These are phyloP conservation scores for Athrips mouffetella DNA, from an alignment of 2,888 invertebrate genomes.

Conservation along the genomic window DNA sequence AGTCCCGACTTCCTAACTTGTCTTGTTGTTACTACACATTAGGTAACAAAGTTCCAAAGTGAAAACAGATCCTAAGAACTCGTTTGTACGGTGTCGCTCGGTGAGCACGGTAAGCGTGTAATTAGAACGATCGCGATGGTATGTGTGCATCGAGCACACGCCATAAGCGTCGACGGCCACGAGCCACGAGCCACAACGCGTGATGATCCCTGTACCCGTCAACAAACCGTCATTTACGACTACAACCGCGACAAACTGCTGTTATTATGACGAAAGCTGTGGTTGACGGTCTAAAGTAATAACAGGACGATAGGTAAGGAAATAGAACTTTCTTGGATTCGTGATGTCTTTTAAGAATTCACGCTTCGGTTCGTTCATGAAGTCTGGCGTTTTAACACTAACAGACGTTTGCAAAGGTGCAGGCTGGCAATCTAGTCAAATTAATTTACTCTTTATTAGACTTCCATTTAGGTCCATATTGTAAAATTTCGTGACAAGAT, in stretches of 20 bases:
- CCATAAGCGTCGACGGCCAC: conserved; percentile 18
- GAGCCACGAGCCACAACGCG: neutral
- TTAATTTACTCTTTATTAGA: too few relatives aligned
- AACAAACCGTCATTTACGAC: neutral
- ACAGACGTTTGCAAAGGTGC: too few relatives aligned
- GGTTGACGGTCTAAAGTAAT: neutral
- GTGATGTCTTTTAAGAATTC: too few relatives aligned
- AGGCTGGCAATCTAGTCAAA: too few relatives aligned
- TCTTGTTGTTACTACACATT: conserved; percentile 8
- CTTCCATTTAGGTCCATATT: too few relatives aligned
- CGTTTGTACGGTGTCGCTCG: conserved; percentile 22
- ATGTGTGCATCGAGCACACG: conserved; percentile 31
- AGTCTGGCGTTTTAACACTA: too few relatives aligned
- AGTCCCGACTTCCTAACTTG: too few relatives aligned
- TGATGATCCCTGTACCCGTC: conserved; percentile 3
- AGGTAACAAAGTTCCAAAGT: conserved; percentile 23
- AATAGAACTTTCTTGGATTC: neutral
- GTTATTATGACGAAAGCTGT: conserved; percentile 3
- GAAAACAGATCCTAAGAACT: conserved; percentile 35
- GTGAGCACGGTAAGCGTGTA: conserved; percentile 34
- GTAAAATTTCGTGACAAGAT: too few relatives aligned
- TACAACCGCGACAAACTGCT: conserved; percentile 3
- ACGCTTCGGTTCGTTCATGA: too few relatives aligned
- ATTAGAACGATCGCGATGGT: conserved; percentile 36
- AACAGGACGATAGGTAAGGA: neutral